Evolutionary conservation across 1,140 invertebrate genomes (phyloP).

Genomic region (Zaprionus taronus): DNA sequence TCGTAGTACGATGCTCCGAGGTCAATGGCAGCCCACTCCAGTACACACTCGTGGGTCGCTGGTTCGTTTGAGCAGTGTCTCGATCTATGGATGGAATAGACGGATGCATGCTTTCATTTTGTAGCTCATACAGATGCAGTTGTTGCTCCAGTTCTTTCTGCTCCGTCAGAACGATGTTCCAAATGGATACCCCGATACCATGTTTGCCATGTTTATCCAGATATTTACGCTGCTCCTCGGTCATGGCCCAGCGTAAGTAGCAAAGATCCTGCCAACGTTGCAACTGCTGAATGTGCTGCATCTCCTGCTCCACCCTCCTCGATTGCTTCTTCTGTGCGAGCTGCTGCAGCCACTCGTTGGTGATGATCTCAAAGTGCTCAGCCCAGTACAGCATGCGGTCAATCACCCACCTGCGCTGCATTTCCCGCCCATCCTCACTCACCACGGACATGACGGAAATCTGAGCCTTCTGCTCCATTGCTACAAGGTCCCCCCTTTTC

Average conservation of each 20-base stretch:
- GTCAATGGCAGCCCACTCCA: too few relatives aligned
- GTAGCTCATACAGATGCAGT: constrained; percentile 21
- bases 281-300: constrained; percentile 15
- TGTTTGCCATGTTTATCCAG: constrained; percentile 7
- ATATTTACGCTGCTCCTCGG: constrained; percentile 57
- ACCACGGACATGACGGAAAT: background rate
- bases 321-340: constrained; percentile 25
- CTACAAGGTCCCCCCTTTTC: background rate
- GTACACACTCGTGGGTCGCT: background rate
- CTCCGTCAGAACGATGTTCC: constrained; percentile 49
- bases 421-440: background rate
- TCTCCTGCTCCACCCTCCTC: background rate
- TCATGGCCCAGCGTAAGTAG: constrained; percentile 53
- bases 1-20: background rate
- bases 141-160: constrained; percentile 47
- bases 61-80: background rate
- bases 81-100: background rate
- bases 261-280: constrained; percentile 55
- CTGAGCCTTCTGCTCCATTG: background rate
- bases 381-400: constrained; percentile 45
- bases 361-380: constrained; percentile 19
- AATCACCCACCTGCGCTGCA: constrained; percentile 1
- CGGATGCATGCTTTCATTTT: background rate
- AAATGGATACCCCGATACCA: constrained; percentile 38
- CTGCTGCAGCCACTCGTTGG: constrained; percentile 39